phyloP scores from a whole-genome alignment of 35 echinoderm and acorn worm genomes.

The Lytechinus pictus region DNA sequence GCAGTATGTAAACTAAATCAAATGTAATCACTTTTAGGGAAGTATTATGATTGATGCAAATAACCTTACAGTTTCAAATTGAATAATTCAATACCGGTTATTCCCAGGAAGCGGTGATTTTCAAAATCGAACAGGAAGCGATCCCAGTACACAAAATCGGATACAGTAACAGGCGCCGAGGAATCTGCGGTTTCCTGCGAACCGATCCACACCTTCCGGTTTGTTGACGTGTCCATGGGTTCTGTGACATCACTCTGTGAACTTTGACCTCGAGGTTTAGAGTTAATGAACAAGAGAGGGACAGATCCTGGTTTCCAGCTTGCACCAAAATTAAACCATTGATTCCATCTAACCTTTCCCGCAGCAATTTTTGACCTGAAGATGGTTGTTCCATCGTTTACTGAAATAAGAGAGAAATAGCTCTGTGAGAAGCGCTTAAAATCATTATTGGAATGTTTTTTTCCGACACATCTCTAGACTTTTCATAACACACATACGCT shows the following conservation, averaged over 20 bases:
- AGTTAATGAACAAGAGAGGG: conserved; percentile 42
- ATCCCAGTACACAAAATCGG: conserved; percentile 71
- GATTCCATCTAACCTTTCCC: neutral
- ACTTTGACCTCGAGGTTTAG: neutral
- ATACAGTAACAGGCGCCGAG: conserved; percentile 37
- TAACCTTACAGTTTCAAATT: too few relatives aligned
- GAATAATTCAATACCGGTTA: conserved; percentile 56
- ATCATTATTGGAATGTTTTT: neutral
- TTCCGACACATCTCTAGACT: neutral
- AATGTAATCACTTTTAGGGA: too few relatives aligned
- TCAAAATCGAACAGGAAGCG: conserved; percentile 70
- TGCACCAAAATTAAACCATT: conserved; percentile 45
- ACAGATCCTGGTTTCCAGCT: conserved; percentile 45
- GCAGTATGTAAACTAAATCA: too few relatives aligned
- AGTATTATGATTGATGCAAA: too few relatives aligned
- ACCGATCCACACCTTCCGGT: conserved; percentile 21
- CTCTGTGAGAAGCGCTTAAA: neutral
- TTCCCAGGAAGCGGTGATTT: conserved; percentile 56
- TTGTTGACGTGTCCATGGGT: neutral
- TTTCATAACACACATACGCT: too few relatives aligned
- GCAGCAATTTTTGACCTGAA: neutral
- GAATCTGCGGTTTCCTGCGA: neutral
- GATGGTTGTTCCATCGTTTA: conserved; percentile 17
- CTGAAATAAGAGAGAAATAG: neutral
- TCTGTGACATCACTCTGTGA: conserved; percentile 21